Base-by-base conservation (phyloP, 53 echinoderm and acorn worm genomes). In the Paracentrotus lividus region DNA sequence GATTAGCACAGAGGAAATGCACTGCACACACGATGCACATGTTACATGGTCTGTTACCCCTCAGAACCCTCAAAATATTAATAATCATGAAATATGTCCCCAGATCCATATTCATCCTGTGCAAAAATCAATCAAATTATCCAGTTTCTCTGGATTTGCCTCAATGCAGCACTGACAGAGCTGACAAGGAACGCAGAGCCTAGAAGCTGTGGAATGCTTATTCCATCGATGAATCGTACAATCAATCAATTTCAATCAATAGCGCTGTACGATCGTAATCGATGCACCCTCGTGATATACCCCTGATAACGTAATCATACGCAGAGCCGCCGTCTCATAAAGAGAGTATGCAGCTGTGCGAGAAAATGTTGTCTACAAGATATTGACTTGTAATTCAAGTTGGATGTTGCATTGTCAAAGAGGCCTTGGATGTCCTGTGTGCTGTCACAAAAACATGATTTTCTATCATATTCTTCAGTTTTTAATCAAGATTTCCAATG, bases 311-410 rank as follows among this genome's bases (percentile, higher is more conserved):
- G n/a, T 36, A 77, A 44, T 43, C 78, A 43, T 20, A 77, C 78
- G 20, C 42, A 14, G 49, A 85, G 85, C 26, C 49, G 51, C 29
- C 26, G 51, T 49, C 49, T 49, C 85, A 51, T 44, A 51, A 51
- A 47, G 85, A 23, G 40, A 4, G 51, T 26, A 51, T 29, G 49
- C 85, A 85, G 85, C 85, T 85, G 85, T 85, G 20, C 85, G 85
- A 49, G 27, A 51, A 44, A 51, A 85, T 14, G 49, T 49, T 9
- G 85, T 49, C 49, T 47, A 27, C 10, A 16, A 49, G 85, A 49
- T 85, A 85, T 85, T 85, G 85, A 85, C 85, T 31, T 51, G 85
- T 85, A 85, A 85, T 85, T 49, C 49, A 49, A 85, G 85, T 85
- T 9, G 51, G 27, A 51, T 15, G 85, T 26, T 49, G 85, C 40